Evolutionary conservation across 2,113 vertebrate genomes (phyloP).

Genomic region (Epinephelus fuscoguttatus): DNA sequence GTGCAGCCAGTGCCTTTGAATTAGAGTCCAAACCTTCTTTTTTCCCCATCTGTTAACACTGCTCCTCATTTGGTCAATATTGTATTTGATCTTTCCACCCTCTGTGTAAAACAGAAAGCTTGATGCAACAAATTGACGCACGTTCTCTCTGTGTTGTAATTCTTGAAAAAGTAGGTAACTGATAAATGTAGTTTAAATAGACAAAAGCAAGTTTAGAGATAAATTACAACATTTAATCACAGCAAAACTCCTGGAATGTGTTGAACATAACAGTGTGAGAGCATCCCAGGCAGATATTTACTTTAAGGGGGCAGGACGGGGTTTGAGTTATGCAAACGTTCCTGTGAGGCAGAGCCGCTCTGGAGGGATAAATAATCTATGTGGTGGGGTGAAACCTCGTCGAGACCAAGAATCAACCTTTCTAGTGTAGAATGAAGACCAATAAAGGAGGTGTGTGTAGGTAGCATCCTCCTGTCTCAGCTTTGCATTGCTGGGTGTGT

Average conservation of each 20-base stretch:
- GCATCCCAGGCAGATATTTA: slow-evolving; percentile 36
- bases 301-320: slow-evolving; percentile 16
- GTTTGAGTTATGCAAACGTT: slow-evolving; percentile 9
- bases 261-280: slow-evolving; percentile 34
- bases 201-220: neutral
- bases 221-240: slow-evolving; percentile 8
- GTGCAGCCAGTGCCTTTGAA: neutral
- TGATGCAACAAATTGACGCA: neutral
- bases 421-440: neutral
- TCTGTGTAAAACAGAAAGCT: neutral
- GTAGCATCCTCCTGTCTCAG: neutral
- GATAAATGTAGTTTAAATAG: slow-evolving; percentile 23
- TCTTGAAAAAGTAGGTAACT: slow-evolving; percentile 6
- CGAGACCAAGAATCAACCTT: neutral
- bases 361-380: slow-evolving; percentile 6
- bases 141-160: neutral
- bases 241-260: slow-evolving; percentile 29
- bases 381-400: neutral
- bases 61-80: neutral
- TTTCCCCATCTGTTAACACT: neutral
- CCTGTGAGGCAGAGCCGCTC: neutral
- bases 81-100: neutral
- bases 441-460: neutral
- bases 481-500: slow-evolving; percentile 19
- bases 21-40: too few species aligned